Evolutionary conservation across 2,113 vertebrate species (phyloP).

Genomic region (Salvelinus sp.): DNA sequence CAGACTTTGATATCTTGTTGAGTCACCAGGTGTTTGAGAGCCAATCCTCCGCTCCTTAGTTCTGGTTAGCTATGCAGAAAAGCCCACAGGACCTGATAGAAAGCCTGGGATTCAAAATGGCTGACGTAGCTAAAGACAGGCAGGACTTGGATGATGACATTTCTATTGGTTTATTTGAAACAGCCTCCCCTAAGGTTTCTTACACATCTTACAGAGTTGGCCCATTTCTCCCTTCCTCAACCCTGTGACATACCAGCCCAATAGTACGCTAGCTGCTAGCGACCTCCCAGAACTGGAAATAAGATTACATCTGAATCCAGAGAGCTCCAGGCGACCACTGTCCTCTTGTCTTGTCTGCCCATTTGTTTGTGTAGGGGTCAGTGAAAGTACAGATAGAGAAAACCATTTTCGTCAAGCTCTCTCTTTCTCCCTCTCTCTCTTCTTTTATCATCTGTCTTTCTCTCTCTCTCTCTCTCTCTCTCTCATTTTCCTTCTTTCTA

Average conservation of each 20-base stretch:
- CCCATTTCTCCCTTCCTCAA: background rate
- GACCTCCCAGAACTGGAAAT: background rate
- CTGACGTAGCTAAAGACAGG: background rate
- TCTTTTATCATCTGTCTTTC: too few species aligned
- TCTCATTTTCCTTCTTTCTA: too few species aligned
- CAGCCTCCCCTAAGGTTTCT: background rate
- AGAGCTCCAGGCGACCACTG: background rate
- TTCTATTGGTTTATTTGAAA: background rate
- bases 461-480: too few species aligned
- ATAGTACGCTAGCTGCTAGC: background rate
- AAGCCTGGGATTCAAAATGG: background rate
- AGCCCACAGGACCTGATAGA: background rate
- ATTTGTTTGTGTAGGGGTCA: background rate
- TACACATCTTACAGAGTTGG: background rate
- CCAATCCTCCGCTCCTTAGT: background rate
- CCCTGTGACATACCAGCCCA: background rate
- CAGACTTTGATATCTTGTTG: slow-evolving; percentile 4
- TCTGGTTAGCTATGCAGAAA: slow-evolving; percentile 35
- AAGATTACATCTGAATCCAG: background rate
- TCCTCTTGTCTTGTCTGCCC: background rate
- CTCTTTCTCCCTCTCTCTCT: too few species aligned
- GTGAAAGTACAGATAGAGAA: background rate
- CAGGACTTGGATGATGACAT: background rate
- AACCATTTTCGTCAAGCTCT: too few species aligned
- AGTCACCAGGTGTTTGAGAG: slow-evolving; percentile 2